A percentile compares a stretch with the other conserved stretches of the same genome.
Conservation (phyloP, 2,797 vertebrate genomes). For the Mus caroli region DNA sequence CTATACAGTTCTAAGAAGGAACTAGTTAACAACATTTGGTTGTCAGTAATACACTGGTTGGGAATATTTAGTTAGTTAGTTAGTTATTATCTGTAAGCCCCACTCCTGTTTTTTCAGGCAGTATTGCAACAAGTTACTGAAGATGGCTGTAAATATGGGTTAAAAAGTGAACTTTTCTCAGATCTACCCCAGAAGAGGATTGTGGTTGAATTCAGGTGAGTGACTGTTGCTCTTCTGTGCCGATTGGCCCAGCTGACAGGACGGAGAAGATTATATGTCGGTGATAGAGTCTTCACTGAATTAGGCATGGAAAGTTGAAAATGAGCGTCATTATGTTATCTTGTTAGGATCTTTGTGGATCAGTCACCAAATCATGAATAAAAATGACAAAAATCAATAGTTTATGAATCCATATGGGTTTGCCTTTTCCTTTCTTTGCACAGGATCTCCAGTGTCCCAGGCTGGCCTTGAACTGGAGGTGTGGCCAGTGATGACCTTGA, state of each 20-base stretch:
- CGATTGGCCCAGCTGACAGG: not conserved
- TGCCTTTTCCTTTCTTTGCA: constrained; percentile 2
- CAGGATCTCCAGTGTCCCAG: not conserved
- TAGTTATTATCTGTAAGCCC: not conserved
- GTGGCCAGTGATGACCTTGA: not conserved
- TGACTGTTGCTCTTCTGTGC: not conserved
- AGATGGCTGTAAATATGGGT: constrained; percentile 90
- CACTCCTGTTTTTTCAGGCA: constrained; percentile 88
- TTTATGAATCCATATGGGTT: not conserved
- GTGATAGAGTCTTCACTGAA: not conserved
- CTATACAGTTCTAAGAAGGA: constrained; percentile 7
- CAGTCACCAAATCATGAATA: constrained; percentile 27
- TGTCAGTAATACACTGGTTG: constrained; percentile 17
- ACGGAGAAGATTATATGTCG: not conserved
- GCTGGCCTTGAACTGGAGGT: not conserved
- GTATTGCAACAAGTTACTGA: constrained; percentile 92
- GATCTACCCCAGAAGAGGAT: constrained; percentile 88
- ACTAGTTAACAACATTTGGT: constrained; percentile 29
- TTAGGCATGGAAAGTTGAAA: not conserved
- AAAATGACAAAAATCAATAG: constrained; percentile 15
- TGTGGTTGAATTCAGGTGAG: constrained; percentile 96
- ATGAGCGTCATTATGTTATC: constrained; percentile 5
- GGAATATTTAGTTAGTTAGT: not conserved
- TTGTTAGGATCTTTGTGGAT: constrained; percentile 30
- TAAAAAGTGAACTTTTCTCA: constrained; percentile 94